phyloP scores from a whole-genome alignment of 2,113 vertebrate species.

The Sylvia atricapilla region DNA sequence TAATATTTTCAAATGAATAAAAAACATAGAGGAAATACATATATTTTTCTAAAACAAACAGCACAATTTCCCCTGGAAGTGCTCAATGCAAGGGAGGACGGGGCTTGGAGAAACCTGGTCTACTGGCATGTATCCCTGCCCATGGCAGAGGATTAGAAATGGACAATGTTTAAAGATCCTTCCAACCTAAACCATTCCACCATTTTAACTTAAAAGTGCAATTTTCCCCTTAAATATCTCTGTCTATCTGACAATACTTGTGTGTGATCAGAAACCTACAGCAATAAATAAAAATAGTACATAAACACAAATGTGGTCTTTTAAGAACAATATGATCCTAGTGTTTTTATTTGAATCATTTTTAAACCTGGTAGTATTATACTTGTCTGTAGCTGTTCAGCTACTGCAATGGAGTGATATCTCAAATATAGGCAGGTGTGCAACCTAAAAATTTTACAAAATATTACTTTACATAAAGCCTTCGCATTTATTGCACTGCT shows the following conservation, averaged over 20 bases:
- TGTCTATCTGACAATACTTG: neutral
- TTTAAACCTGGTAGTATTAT: neutral
- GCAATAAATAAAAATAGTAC: neutral
- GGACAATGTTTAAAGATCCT: neutral
- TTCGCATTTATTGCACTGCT: neutral
- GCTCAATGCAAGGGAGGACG: neutral
- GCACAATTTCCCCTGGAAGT: neutral
- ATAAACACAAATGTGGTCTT: neutral
- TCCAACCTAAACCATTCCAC: neutral
- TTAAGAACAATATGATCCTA: neutral
- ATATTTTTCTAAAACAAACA: neutral
- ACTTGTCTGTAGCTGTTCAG: neutral
- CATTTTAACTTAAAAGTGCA: neutral
- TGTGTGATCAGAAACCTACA: neutral
- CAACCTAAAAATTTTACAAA: neutral
- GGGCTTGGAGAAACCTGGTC: neutral
- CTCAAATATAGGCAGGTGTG: neutral
- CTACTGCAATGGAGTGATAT: neutral
- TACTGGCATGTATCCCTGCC: neutral
- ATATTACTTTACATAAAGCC: neutral
- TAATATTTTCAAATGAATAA: neutral
- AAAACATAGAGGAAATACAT: neutral
- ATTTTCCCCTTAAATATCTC: neutral
- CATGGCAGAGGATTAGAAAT: neutral
- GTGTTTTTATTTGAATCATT: neutral